Evolutionary conservation across 2,113 vertebrate species (phyloP), one percentile per base, ranked within the genome.

Genomic region (Malurus melanocephalus): DNA sequence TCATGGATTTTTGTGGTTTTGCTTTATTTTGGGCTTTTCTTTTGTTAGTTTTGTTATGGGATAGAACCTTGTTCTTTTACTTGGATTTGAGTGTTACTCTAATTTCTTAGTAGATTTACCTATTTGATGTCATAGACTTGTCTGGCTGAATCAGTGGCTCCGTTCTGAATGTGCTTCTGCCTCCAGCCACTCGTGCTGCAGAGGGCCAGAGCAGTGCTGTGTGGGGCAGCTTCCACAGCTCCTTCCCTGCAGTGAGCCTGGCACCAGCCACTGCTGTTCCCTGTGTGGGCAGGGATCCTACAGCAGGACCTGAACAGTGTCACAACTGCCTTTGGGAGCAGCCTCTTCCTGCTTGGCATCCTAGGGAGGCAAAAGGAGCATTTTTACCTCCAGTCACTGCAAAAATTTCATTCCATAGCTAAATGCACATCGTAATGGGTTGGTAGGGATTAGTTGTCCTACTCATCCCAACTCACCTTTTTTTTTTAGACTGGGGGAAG

Each of bases 391-490:
- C 20, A 62, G 0, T 45, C 46, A 45, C 7, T 71, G 38, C 71
- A 35, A 64, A 71, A 27, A 42, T 16, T 45, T 52, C 6, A 72
- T 88, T 89, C 76, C 69, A 28, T 17, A 72, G 72, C 67, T 65
- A 75, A 69, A n/a, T 57, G 22, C 19, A 30, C 32, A 19, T 78
- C 15, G 10, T 16, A 24, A 14, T 75, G 35, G 22, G 26, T 84
- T 69, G 42, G 59, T 90, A 80, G 81, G 94, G 62, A 42, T 81
- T 87, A 48, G 43, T 68, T 71, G 42, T 80, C 81, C 60, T 80
- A 64, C 64, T 16, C 38, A 9, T 66, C 65, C 38, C 38, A 38
- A 38, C 38, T 38, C 38, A 38, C 38, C 38, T 38, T 43, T 82
- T 91, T 89, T 9, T 89, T 85, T 68, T 85, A 80, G 64, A 42